phyloP scores from a whole-genome alignment of 2,113 vertebrate genomes.

The Onychorhynchus coronatus region DNA sequence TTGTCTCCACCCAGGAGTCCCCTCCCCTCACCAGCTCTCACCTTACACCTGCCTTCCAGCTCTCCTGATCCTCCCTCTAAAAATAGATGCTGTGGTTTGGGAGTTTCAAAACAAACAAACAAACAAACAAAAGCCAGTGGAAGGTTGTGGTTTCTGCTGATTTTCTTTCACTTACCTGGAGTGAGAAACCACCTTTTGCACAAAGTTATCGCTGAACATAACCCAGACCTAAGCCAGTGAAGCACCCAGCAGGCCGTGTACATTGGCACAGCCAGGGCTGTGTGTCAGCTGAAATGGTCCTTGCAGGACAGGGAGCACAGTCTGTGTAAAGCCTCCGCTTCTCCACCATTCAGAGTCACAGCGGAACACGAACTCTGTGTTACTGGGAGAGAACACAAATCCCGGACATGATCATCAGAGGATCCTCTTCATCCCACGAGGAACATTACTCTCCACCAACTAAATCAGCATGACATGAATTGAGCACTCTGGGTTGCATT shows the following conservation, averaged over 20 bases:
- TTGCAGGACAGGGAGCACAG: neutral
- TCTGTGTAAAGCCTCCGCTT: neutral
- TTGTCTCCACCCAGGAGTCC: neutral
- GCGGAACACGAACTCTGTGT: fast-evolving
- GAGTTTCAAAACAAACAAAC: neutral
- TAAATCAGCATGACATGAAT: neutral
- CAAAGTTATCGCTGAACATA: fast-evolving
- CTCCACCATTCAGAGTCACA: neutral
- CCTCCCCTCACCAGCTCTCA: neutral
- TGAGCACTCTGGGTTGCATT: neutral
- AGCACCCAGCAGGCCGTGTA: neutral
- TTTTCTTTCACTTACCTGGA: neutral
- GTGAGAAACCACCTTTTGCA: neutral
- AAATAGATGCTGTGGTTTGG: neutral
- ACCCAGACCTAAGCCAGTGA: too few species aligned
- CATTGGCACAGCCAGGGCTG: neutral
- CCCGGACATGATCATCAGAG: neutral
- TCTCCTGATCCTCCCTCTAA: neutral
- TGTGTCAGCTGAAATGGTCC: neutral
- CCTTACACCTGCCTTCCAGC: neutral
- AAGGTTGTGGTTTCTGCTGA: neutral
- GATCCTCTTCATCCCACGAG: fast-evolving
- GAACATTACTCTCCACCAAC: neutral
- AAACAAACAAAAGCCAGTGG: neutral
- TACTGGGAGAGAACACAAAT: neutral